phyloP scores from a whole-genome alignment of 2,888 invertebrate genomes.

The Drosophila paramelanica region DNA sequence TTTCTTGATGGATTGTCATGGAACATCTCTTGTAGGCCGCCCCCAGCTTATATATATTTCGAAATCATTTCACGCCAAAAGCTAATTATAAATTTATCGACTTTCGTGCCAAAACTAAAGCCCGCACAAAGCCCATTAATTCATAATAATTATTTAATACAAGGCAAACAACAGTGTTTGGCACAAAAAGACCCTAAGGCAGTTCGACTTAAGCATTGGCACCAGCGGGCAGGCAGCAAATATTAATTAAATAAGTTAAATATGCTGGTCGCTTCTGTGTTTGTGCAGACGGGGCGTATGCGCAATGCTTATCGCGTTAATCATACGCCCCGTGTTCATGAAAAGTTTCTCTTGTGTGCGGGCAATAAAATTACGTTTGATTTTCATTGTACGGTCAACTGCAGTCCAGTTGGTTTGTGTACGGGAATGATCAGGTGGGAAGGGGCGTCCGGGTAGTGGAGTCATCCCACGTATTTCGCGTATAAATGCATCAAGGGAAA shows the following conservation, averaged over 20 bases:
- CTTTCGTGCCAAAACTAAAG: constrained; percentile 65
- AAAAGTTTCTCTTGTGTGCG: constrained; percentile 14
- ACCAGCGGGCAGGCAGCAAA: constrained; percentile 39
- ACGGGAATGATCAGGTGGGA: neutral
- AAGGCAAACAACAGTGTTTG: constrained; percentile 32
- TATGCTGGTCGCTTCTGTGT: constrained; percentile 38
- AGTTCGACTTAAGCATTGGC: constrained; percentile 5
- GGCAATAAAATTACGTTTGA: constrained; percentile 23
- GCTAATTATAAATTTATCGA: constrained; percentile 74
- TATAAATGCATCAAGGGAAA: constrained; percentile 57
- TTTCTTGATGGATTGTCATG: constrained; percentile 1
- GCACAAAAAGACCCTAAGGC: neutral
- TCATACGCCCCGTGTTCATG: constrained; percentile 43
- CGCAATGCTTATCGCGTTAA: constrained; percentile 36
- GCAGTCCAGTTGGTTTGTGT: neutral
- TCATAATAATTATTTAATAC: constrained; percentile 66
- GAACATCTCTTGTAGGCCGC: constrained; percentile 14
- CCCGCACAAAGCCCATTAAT: constrained; percentile 65
- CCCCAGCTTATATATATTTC: constrained; percentile 30
- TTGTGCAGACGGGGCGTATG: constrained; percentile 20
- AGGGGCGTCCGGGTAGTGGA: neutral
- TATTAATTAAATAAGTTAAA: constrained; percentile 65
- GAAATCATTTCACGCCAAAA: constrained; percentile 53
- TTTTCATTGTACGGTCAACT: constrained; percentile 21
- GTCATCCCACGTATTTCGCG: constrained; percentile 16